Evolutionary conservation across 2,888 invertebrate species (phyloP), one percentile per base, ranked within the genome.

Genomic region (Pollenia amentaria): DNA sequence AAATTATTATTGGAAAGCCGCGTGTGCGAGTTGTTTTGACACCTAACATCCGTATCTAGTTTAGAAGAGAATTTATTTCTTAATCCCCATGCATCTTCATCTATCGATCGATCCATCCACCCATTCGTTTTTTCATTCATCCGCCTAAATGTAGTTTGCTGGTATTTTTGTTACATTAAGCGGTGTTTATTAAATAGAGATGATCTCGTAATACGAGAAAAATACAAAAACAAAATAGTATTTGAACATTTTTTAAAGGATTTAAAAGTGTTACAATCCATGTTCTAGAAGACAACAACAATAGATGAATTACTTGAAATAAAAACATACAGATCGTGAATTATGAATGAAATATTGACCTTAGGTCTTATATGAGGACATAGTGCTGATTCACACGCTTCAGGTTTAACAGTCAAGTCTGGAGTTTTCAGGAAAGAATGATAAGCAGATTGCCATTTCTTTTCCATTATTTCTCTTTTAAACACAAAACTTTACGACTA

Each of bases 1-100:
- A 6, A n/a, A 55, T 75, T 60, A 73, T 73, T 60, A 73, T 78
- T 73, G 67, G 55, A 84, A 87, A 87, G 84, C 84, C 87, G 87
- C 84, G 77, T 82, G 80, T 87, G 84, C 85, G 79, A 81, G 83
- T 85, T 89, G 81, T 88, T 89, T 88, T 88, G 89, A 89, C 88
- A 88, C 88, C 75, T 86, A 76, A 88, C 84, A 88, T 89, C 88
- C 88, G 88, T 65, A 82, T 78, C 84, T 60, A 55, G 72, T 67
- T 48, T 72, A 55, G 48, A 38, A 18, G 44, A 38, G n/a, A 42
- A 62, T 79, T 73, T 64, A 40, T 51, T 29, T 75, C 64, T 57
- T 29, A 29, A 29, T 29, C 55, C 29, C 44, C 14, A 7, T 53
- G 29, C 18, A 29, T 12, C 46, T 38, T 11, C 16, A 38, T 55